Percentiles rank a stretch among this genome's conserved stretches.
Evolutionary conservation across 2,797 vertebrate species (phyloP).

Genomic region (Spondyliosoma cantharus): DNA sequence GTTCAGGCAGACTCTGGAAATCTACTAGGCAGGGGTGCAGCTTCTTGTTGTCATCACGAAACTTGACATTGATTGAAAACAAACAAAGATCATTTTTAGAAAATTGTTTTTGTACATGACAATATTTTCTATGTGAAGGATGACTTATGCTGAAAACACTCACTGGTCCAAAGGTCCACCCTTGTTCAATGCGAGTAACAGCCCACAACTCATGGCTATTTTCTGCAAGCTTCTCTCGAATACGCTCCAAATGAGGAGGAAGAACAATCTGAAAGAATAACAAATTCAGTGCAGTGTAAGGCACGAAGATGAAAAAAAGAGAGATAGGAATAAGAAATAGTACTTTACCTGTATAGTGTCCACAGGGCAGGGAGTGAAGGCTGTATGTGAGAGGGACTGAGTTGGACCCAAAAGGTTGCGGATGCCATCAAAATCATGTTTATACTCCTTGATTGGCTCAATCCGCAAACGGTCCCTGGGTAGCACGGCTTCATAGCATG

Average conservation of each 20-base stretch:
- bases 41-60: slow-evolving; percentile 94
- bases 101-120: background rate
- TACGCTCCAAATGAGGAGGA: slow-evolving; percentile 93
- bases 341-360: slow-evolving; percentile 91
- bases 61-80: slow-evolving; percentile 74
- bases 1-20: slow-evolving; percentile 91
- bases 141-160: slow-evolving; percentile 52
- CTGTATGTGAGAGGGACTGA: slow-evolving; percentile 90
- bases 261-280: slow-evolving; percentile 88
- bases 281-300: slow-evolving; percentile 23
- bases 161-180: slow-evolving; percentile 91
- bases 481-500: slow-evolving; percentile 91
- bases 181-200: slow-evolving; percentile 93
- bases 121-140: background rate
- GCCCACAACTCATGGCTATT: slow-evolving; percentile 96
- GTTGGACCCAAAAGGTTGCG: slow-evolving; percentile 93
- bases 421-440: slow-evolving; percentile 86
- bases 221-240: slow-evolving; percentile 93
- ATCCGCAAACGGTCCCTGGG: slow-evolving; percentile 91
- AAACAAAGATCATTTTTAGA: slow-evolving; percentile 2
- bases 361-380: slow-evolving; percentile 93
- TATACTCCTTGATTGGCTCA: slow-evolving; percentile 94
- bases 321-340: background rate
- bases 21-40: slow-evolving; percentile 93
- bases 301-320: background rate